A percentile compares a stretch with the other conserved stretches of the same genome.
Conservation (phyloP, 2,113 vertebrate genomes). For the Smithornis capensis region DNA sequence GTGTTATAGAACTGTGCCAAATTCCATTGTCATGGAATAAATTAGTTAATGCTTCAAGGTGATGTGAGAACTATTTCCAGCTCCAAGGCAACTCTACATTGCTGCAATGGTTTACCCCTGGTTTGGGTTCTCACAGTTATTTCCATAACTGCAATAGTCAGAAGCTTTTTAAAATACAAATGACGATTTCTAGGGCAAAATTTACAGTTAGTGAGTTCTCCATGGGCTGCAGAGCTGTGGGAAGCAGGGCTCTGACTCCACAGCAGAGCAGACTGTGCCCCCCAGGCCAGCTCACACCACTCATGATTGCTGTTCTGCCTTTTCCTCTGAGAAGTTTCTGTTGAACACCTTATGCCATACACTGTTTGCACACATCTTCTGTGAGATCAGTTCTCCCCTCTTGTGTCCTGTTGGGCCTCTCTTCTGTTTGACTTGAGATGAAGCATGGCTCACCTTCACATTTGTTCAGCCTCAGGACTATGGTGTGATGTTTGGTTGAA, state of each 20-base stretch:
- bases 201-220: not conserved
- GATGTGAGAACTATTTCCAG: not conserved
- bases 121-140: not conserved
- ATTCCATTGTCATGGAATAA: not conserved
- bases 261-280: not conserved
- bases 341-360: not conserved
- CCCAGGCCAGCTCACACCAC: not conserved
- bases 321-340: not conserved
- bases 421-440: not conserved
- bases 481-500: not conserved
- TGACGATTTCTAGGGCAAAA: not conserved
- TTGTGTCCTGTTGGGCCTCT: not conserved
- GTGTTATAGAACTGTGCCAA: not conserved
- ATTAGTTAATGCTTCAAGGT: not conserved
- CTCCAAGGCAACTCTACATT: not conserved
- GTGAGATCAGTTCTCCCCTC: not conserved
- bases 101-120: not conserved
- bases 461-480: not conserved
- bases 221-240: not conserved
- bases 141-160: not conserved
- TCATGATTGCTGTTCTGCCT: not conserved
- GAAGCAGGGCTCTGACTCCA: not conserved
- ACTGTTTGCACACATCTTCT: rapidly evolving
- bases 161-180: not conserved
- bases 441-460: not conserved